Evolutionary conservation across 2,113 vertebrate genomes (phyloP).

Genomic region (Gorsachius goisagi): DNA sequence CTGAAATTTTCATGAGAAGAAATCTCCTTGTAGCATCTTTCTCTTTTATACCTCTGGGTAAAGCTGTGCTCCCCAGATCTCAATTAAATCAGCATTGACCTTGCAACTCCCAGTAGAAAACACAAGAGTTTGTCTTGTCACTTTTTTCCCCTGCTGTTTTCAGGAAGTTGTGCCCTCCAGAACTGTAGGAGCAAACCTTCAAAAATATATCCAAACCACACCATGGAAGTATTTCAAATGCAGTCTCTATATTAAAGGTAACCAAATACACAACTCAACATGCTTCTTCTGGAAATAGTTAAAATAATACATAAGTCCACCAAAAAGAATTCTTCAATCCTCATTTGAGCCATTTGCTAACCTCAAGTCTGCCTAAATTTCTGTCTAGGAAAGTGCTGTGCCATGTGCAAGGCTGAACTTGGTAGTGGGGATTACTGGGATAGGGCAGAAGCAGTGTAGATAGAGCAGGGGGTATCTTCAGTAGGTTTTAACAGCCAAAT

Average conservation of each 20-base stretch:
- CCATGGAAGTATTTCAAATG: not conserved
- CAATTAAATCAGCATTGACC: conserved; percentile 42
- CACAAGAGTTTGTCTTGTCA: not conserved
- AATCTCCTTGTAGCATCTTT: conserved; percentile 5
- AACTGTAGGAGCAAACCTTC: not conserved
- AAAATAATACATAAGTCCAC: not conserved
- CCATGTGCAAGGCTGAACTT: not conserved
- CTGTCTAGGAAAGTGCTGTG: not conserved
- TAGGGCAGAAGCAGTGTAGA: not conserved
- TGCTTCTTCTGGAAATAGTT: not conserved
- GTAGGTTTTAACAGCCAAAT: not conserved
- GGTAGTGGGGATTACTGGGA: not conserved
- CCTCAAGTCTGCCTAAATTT: not conserved
- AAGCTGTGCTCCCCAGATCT: not conserved
- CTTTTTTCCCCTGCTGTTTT: not conserved
- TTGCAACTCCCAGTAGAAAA: conserved; percentile 38
- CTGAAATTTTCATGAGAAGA: conserved; percentile 47
- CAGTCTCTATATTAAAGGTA: not conserved
- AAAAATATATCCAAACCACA: not conserved
- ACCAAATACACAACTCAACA: not conserved
- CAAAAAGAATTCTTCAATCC: not conserved
- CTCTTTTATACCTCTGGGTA: conserved; percentile 4
- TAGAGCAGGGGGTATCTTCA: not conserved
- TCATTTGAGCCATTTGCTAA: not conserved
- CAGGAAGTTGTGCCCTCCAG: not conserved